Percentiles rank a stretch among this genome's conserved stretches.
These are phyloP conservation scores for Torymus texanus DNA, from an alignment of 2,888 invertebrate species.

Conservation along the genomic window DNA sequence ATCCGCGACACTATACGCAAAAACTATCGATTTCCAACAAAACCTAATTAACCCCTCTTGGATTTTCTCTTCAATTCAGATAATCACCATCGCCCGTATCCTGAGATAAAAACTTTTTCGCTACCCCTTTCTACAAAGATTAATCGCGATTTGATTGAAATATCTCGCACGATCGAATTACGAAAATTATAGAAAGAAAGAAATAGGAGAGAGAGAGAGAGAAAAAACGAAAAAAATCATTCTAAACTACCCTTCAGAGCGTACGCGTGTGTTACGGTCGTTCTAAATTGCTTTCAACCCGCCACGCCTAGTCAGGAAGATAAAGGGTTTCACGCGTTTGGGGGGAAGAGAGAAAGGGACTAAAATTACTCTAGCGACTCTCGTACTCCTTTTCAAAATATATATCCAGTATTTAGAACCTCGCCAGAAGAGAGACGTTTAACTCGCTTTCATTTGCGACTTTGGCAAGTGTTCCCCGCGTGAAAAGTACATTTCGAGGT, in stretches of 20 bases:
- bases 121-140: neutral
- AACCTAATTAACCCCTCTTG: no score
- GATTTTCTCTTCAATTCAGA: no score
- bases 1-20: no score
- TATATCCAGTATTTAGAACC: slow-evolving; percentile 3
- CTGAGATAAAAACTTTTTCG: no score
- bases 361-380: neutral
- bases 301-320: slow-evolving; percentile 15
- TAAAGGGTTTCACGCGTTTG: neutral
- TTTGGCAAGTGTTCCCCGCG: neutral
- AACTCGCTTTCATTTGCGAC: neutral
- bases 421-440: slow-evolving; percentile 9
- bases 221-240: no score
- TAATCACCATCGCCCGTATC: no score
- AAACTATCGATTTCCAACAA: no score
- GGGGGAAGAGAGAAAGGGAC: neutral
- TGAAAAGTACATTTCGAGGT: no score
- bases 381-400: slow-evolving; percentile 26
- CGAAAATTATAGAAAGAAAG: no score
- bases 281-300: slow-evolving; percentile 28
- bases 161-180: neutral
- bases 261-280: neutral
- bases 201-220: neutral
- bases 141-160: slow-evolving; percentile 24
- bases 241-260: slow-evolving; percentile 16